Base-by-base conservation (phyloP, 2,113 vertebrate species). In the Orcinus orca region DNA sequence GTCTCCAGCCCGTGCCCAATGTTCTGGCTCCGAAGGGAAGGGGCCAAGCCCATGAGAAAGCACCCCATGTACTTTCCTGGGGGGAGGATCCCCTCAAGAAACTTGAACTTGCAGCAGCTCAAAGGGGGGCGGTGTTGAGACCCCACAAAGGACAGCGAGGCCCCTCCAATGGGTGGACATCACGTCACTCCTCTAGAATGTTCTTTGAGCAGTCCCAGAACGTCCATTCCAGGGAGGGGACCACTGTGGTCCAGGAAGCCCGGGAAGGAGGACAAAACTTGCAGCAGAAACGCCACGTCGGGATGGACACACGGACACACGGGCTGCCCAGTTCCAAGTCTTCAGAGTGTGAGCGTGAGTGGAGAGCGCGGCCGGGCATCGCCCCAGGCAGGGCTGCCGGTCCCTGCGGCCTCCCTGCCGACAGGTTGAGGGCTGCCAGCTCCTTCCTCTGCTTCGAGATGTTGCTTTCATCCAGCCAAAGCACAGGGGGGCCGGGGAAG, bases 401-500 rank as follows among this genome's bases (percentile, higher is more conserved):
- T n/a, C 62, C 36, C 15, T 31, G 0, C 10, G 0, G 36, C 44
- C 6, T 17, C 31, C 41, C 2, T 0, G 53, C 29, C 20, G 15
- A 14, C 17, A 53, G 20, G 8, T 3, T 3, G 79, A n/a, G 20
- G 84, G 44, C 31, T 7, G 21, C 21, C 1, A 1, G 76, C 21
- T 4, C 53, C 44, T 0, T 6, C 23, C 11, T 63, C 47, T 0
- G 13, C 31, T 7, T 2, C 3, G 18, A 33, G 88, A 38, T 1
- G 8, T 6, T 0, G 15, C 60, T 12, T 20, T 26, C 0, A 0
- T 50, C 17, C 47, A 7, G 74, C 36, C 5, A 14, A 8, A 4
- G 7, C 0, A 0, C 53, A 26, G 21, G 1, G 3, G 11, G 12
- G 4, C 2, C 20, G 0, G 0, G 1, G 0, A 0, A 3, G 33